Conservation (phyloP, 2,888 invertebrate genomes). For the Hemithea aestivaria region DNA sequence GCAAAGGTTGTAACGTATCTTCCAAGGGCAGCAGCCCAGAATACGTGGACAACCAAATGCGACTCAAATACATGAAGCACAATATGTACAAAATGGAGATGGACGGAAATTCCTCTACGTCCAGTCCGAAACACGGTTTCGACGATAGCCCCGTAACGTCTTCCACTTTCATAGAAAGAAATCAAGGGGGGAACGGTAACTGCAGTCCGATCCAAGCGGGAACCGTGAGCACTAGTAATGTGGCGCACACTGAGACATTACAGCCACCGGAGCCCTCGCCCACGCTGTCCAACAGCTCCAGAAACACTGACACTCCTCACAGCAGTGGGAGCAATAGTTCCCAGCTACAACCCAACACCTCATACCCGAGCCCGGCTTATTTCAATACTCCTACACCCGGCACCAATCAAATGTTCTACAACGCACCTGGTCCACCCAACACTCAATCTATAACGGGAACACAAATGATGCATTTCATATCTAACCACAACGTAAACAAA, state of each 20-base stretch:
- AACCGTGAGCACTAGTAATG: constrained; percentile 90
- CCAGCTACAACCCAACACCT: constrained; percentile 54
- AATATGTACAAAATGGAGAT: constrained; percentile 67
- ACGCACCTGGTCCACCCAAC: constrained; percentile 61
- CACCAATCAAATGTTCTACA: constrained; percentile 55
- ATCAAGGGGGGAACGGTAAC: constrained; percentile 78
- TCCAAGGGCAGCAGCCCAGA: constrained; percentile 65
- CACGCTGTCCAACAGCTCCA: constrained; percentile 76
- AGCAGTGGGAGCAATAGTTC: constrained; percentile 57
- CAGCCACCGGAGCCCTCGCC: constrained; percentile 80
- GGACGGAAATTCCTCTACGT: constrained; percentile 68
- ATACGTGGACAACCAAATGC: constrained; percentile 54
- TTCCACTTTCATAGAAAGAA: constrained; percentile 82
- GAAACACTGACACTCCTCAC: constrained; percentile 69
- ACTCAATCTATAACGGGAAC: constrained; percentile 56
- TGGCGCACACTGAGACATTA: constrained; percentile 81
- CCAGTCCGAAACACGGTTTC: constrained; percentile 76
- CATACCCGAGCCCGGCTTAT: constrained; percentile 74
- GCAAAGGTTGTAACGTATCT: constrained; percentile 73
- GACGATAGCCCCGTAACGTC: constrained; percentile 84
- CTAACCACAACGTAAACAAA: constrained; percentile 72
- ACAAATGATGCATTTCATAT: constrained; percentile 75
- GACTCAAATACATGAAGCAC: constrained; percentile 62
- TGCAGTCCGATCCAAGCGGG: constrained; percentile 90
- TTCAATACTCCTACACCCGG: constrained; percentile 57